phyloP scores from a whole-genome alignment of 2,797 vertebrate species.

The Megalops cyprinoides region DNA sequence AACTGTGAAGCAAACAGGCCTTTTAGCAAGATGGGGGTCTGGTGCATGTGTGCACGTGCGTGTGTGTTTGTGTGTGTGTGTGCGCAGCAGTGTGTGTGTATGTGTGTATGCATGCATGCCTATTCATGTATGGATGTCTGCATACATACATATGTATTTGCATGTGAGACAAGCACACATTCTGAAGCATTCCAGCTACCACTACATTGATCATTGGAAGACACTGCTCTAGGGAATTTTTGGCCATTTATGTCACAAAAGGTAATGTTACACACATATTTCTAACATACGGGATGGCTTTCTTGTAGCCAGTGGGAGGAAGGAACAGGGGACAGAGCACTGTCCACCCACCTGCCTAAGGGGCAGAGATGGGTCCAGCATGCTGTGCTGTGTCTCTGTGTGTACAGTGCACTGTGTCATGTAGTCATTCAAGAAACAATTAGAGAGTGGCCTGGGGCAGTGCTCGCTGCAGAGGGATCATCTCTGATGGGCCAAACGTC shows the following conservation, averaged over 20 bases:
- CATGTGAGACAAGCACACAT: background rate
- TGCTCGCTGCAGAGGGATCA: constrained; percentile 66
- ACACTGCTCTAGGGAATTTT: too few relatives aligned
- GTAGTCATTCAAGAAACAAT: constrained; percentile 47
- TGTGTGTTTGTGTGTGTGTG: constrained; percentile 25
- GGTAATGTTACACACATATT: background rate
- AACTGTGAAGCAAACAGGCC: constrained; percentile 13
- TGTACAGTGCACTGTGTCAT: background rate
- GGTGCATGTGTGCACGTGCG: constrained; percentile 4
- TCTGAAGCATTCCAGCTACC: background rate
- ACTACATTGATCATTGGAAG: background rate
- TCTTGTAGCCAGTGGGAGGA: background rate
- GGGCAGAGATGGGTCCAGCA: background rate
- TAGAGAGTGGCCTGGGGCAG: constrained; percentile 59
- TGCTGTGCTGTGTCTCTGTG: background rate
- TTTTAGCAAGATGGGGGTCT: background rate
- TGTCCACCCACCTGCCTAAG: background rate
- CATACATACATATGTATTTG: constrained; percentile 20
- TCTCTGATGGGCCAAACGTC: constrained; percentile 68
- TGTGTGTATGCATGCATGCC: constrained; percentile 25
- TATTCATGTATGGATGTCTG: constrained; percentile 27
- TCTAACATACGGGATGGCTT: background rate
- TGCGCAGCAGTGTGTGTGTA: constrained; percentile 18
- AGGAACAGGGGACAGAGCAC: background rate
- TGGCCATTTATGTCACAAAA: too few relatives aligned